Conservation (phyloP, 2,113 vertebrate genomes). For the Herpailurus yagouaroundi region DNA sequence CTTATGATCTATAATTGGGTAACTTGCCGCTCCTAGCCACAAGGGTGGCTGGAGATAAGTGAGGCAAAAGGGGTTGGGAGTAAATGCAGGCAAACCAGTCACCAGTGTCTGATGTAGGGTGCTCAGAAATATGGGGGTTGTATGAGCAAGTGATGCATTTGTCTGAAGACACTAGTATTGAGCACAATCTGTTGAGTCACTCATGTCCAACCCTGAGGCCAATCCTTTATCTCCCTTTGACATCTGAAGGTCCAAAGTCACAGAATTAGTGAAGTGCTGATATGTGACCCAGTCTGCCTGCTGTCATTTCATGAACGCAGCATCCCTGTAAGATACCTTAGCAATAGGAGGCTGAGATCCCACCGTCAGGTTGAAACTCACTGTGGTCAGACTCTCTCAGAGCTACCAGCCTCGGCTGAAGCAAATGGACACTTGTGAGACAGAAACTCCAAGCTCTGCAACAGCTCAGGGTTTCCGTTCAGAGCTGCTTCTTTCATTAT, state of each 20-base stretch:
- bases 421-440: background rate
- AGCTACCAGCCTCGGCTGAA: background rate
- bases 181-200: background rate
- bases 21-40: background rate
- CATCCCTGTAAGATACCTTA: background rate
- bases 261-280: background rate
- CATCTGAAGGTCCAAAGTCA: background rate
- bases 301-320: background rate
- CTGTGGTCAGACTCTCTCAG: background rate
- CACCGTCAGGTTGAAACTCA: background rate
- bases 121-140: background rate
- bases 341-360: background rate
- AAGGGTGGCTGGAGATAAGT: background rate
- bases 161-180: background rate
- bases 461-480: background rate
- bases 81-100: background rate
- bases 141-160: background rate
- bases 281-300: background rate
- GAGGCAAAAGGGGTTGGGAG: background rate
- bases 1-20: background rate
- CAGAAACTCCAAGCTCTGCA: background rate
- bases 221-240: background rate
- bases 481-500: background rate
- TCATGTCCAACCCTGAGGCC: fast-evolving
- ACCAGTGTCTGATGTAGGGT: background rate